Evolutionary conservation across 2,113 vertebrate genomes (phyloP).

Genomic region (Lasiurus borealis): DNA sequence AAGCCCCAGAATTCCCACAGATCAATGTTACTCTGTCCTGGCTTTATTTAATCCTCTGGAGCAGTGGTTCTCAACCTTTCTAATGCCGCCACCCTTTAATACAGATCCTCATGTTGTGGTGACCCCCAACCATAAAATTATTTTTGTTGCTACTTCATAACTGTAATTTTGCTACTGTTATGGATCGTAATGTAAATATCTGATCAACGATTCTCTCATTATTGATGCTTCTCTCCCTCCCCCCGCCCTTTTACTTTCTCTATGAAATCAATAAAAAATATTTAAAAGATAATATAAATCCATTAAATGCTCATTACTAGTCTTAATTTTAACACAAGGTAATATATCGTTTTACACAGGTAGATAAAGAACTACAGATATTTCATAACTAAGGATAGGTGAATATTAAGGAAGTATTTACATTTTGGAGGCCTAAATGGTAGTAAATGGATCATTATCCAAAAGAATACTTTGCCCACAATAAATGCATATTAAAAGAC

Average conservation of each 20-base stretch:
- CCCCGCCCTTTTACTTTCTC: no score
- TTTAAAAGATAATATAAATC: neutral
- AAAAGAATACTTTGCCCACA: neutral
- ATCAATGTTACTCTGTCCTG: neutral
- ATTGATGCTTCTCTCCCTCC: no score
- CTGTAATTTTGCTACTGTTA: no score
- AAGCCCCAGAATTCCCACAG: neutral
- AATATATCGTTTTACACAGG: neutral
- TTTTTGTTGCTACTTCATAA: no score
- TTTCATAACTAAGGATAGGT: neutral
- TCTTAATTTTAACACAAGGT: neutral
- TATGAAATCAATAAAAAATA: no score
- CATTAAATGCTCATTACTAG: constrained; percentile 1
- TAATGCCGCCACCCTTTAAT: no score
- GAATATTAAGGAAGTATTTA: constrained; percentile 4
- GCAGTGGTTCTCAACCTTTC: no score
- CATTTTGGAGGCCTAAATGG: constrained; percentile 6
- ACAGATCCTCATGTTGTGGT: no score
- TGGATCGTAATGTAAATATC: no score
- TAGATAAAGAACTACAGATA: neutral
- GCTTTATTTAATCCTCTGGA: neutral
- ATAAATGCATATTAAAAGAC: neutral
- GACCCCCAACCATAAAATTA: no score
- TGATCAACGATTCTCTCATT: no score
- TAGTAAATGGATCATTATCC: neutral